phyloP scores from a whole-genome alignment of 23 tunicate genomes.

The Diplosoma virens region DNA sequence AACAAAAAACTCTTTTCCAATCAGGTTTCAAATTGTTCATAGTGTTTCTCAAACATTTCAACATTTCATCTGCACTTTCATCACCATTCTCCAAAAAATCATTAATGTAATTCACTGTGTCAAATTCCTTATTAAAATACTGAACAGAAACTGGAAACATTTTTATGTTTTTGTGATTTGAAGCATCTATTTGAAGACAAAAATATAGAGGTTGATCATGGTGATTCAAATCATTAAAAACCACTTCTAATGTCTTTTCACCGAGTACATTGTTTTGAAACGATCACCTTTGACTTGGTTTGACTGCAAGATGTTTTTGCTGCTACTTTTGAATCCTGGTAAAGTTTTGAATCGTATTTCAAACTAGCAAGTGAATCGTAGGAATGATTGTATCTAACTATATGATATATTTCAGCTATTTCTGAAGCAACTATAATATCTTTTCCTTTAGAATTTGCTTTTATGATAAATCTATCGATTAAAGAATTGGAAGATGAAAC shows the following conservation, averaged over 20 bases:
- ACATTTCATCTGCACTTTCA: constrained; percentile 15
- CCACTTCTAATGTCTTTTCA: constrained; percentile 1
- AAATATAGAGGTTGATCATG: constrained; percentile 3
- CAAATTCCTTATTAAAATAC: not conserved
- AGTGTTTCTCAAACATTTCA: not conserved
- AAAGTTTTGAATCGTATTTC: constrained; percentile 3
- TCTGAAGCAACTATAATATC: constrained; percentile 2
- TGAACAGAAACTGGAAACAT: constrained; percentile 11
- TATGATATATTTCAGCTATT: not conserved
- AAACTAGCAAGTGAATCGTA: not conserved
- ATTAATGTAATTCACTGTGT: not conserved
- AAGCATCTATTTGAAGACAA: constrained; percentile 7
- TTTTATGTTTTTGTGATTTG: constrained; percentile 6
- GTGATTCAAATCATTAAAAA: not conserved
- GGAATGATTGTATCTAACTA: not conserved
- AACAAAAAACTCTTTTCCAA: constrained; percentile 4
- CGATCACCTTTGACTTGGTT: not conserved
- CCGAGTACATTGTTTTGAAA: constrained; percentile 1
- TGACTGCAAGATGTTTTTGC: not conserved
- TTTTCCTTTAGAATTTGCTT: not conserved
- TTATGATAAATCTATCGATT: not conserved
- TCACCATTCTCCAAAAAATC: not conserved
- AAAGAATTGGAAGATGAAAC: not conserved
- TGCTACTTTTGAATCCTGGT: constrained; percentile 6
- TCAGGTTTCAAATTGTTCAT: constrained; percentile 8